A percentile compares a stretch with the other conserved stretches of the same genome.
These are phyloP conservation scores for Digitonthophagus gazella DNA, from an alignment of 2,888 invertebrate genomes.

Conservation along the genomic window DNA sequence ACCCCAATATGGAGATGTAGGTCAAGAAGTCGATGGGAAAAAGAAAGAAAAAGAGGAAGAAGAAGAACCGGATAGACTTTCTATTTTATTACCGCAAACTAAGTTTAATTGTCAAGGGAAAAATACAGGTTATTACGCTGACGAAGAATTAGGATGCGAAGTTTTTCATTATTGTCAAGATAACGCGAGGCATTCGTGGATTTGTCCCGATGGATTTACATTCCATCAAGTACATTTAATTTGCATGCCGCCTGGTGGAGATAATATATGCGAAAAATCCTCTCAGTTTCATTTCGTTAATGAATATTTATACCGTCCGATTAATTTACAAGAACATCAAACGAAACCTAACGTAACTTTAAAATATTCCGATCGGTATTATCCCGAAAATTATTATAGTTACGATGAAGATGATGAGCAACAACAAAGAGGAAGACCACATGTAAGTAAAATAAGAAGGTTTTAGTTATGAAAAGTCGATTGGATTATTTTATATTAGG, in stretches of 20 bases:
- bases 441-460: slow-evolving; percentile 24
- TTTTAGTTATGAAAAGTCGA: not conserved
- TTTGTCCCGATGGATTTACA: slow-evolving; percentile 87
- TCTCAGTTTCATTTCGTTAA: slow-evolving; percentile 90
- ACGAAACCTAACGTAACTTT: slow-evolving; percentile 74
- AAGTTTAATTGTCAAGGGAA: slow-evolving; percentile 78
- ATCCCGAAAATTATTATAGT: slow-evolving; percentile 74
- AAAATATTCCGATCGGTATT: slow-evolving; percentile 80
- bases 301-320: slow-evolving; percentile 85
- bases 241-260: slow-evolving; percentile 88
- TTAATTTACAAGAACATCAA: slow-evolving; percentile 80
- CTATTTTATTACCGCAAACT: slow-evolving; percentile 74
- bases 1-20: slow-evolving; percentile 26
- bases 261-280: slow-evolving; percentile 86
- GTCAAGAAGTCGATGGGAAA: slow-evolving; percentile 26
- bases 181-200: slow-evolving; percentile 87
- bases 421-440: slow-evolving; percentile 41
- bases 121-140: slow-evolving; percentile 88
- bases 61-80: slow-evolving; percentile 82
- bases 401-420: slow-evolving; percentile 55
- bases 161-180: slow-evolving; percentile 94
- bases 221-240: slow-evolving; percentile 89
- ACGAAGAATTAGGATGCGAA: slow-evolving; percentile 83
- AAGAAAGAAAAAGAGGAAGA: slow-evolving; percentile 69
- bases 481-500: not conserved